Evolutionary conservation across 2,797 vertebrate species (phyloP).

Genomic region (Austrolebias charrua): DNA sequence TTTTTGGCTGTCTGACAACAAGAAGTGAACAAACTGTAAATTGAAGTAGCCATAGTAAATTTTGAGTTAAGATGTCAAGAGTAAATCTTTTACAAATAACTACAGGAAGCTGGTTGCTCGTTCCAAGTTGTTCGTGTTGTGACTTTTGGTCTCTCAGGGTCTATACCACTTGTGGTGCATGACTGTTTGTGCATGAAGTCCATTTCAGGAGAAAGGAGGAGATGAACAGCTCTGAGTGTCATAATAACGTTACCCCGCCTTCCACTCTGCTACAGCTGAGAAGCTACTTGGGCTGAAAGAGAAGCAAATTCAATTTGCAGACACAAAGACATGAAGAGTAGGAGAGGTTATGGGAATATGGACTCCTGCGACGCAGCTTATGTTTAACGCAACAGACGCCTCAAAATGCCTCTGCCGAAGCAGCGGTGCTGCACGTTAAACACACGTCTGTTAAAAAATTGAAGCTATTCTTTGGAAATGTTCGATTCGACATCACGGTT

Average conservation of each 20-base stretch:
- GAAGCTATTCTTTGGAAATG: constrained; percentile 36
- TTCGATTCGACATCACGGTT: constrained; percentile 46
- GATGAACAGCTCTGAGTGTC: constrained; percentile 38
- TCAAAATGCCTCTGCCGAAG: constrained; percentile 43
- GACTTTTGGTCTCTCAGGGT: neutral
- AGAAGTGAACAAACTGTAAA: constrained; percentile 26
- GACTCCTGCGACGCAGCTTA: constrained; percentile 53
- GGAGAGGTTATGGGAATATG: constrained; percentile 55
- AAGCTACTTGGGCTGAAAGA: constrained; percentile 62
- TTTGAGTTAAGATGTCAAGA: constrained; percentile 19
- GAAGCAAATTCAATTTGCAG: constrained; percentile 69
- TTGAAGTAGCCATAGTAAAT: constrained; percentile 9
- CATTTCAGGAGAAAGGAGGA: constrained; percentile 8
- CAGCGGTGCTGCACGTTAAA: constrained; percentile 27
- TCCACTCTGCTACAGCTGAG: constrained; percentile 59
- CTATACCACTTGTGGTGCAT: neutral
- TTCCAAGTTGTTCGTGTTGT: neutral
- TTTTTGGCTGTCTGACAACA: constrained; percentile 42
- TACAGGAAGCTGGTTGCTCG: neutral
- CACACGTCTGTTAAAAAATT: constrained; percentile 48
- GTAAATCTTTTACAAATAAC: neutral
- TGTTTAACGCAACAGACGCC: constrained; percentile 55
- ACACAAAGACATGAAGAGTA: constrained; percentile 60
- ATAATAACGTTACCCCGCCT: constrained; percentile 63
- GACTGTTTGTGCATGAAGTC: constrained; percentile 3